A percentile compares a stretch with the other conserved stretches of the same genome.
These are phyloP conservation scores for Phthorimaea operculella DNA, from an alignment of 1,140 invertebrate species.

Conservation along the genomic window DNA sequence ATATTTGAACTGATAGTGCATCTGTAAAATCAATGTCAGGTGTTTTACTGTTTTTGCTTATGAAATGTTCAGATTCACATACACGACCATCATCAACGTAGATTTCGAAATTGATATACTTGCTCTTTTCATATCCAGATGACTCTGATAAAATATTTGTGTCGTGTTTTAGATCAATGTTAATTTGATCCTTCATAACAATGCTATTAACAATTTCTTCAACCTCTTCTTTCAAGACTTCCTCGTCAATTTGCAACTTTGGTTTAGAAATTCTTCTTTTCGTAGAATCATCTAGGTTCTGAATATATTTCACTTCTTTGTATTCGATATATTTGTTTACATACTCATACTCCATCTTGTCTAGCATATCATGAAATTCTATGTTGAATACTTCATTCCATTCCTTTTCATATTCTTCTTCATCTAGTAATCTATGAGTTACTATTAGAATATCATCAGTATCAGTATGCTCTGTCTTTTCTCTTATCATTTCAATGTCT, in stretches of 20 bases:
- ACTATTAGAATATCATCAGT: slow-evolving; percentile 30
- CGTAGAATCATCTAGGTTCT: slow-evolving; percentile 14
- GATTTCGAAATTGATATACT: slow-evolving; percentile 29
- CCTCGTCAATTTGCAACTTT: slow-evolving; percentile 42
- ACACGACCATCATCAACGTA: slow-evolving; percentile 52
- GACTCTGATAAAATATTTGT: slow-evolving; percentile 20
- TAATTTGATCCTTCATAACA: slow-evolving; percentile 26
- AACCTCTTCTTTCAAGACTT: slow-evolving; percentile 36
- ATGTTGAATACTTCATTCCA: slow-evolving; percentile 38
- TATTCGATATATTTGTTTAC: slow-evolving; percentile 45
- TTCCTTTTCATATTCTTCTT: slow-evolving; percentile 32
- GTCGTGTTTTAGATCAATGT: slow-evolving; percentile 31
- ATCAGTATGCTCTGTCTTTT: slow-evolving; percentile 26
- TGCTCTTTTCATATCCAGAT: slow-evolving; percentile 15
- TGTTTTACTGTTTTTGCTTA: slow-evolving; percentile 13
- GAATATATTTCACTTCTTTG: slow-evolving; percentile 33
- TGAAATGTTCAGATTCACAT: slow-evolving; percentile 42
- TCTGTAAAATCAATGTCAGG: slow-evolving; percentile 33
- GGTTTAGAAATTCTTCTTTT: slow-evolving; percentile 34
- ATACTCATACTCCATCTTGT: slow-evolving; percentile 50
- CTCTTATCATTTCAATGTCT: slow-evolving; percentile 46
- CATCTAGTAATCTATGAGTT: slow-evolving; percentile 16
- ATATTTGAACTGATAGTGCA: slow-evolving; percentile 48
- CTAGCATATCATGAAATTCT: slow-evolving; percentile 46
- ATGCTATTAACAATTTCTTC: slow-evolving; percentile 33